Evolutionary conservation across 1,140 invertebrate genomes (phyloP), one percentile per base, ranked within the genome.

Genomic region (Macrosteles quadrilineatus): DNA sequence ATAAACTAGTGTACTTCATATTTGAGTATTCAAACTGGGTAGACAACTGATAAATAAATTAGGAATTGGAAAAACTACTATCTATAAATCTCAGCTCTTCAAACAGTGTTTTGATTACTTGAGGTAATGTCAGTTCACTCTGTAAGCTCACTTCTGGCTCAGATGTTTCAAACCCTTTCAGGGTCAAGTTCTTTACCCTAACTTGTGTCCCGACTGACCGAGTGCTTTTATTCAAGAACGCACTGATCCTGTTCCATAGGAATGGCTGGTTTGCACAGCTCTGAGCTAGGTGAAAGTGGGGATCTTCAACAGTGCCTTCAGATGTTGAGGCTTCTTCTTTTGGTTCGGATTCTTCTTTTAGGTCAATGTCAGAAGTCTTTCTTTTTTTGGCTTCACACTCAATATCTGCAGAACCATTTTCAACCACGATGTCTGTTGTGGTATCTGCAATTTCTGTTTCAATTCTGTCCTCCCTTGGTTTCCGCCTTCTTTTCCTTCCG

Each of bases 91-190:
- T 59, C 25, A 59, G 23, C 25, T 59, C 55, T 59, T 59, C 55
- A 59, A 59, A 59, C 23, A 59, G 27, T 21, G 55, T 59, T 59
- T 59, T 59, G 2, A 59, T 59, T 14, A 59, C 55, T 59, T 59
- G 55, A 29, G 55, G 55, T 29, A 59, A 59, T 6, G 55, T 59
- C 23, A 59, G 25, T 25, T 59, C 55, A 59, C 55, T 59, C 27
- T 59, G 55, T 30, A 59, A 59, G 25, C 55, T 59, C 11, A 59
- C 55, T 59, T 27, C 55, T 2, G 55, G 55, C n/a, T 59, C 55
- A 25, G 55, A 59, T 27, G 27, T 59, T 11, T 59, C 55, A 59
- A 59, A 59, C 27, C 55, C 55, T 30, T 59, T 59, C n/a, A 59
- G 23, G 27, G 25, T 25, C 55, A 59, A 27, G n/a, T 59, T 59